These are phyloP conservation scores for Drosophila erecta DNA, from an alignment of 1,140 invertebrate genomes.

Conservation along the genomic window DNA sequence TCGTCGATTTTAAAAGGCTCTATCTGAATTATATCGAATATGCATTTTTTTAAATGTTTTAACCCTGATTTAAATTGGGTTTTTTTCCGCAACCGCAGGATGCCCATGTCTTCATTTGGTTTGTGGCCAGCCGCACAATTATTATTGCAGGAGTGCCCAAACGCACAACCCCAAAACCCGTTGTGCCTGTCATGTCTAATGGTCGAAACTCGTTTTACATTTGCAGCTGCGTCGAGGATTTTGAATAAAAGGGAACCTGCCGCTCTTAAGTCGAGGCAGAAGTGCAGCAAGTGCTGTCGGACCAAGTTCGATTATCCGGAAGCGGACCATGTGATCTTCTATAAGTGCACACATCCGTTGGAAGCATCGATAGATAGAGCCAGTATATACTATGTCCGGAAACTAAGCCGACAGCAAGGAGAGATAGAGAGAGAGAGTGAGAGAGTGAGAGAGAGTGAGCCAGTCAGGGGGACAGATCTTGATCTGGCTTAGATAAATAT, in stretches of 20 bases:
- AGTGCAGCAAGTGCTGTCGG: conserved; percentile 8
- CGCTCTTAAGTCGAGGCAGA: conserved; percentile 3
- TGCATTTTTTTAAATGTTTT: no score
- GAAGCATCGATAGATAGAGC: not conserved
- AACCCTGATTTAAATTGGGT: no score
- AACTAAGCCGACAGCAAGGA: not conserved
- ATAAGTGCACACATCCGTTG: conserved; percentile 17
- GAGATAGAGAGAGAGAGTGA: not conserved
- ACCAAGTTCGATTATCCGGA: conserved; percentile 16
- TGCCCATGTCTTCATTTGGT: conserved; percentile 11
- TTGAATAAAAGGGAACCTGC: conserved; percentile 19
- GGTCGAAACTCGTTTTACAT: conserved; percentile 23
- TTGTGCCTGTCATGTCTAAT: conserved; percentile 31
- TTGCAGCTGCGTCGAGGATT: conserved; percentile 24
- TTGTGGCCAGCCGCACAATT: conserved; percentile 27
- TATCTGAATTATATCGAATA: no score
- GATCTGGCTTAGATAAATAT: conserved; percentile 31
- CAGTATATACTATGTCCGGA: conserved; percentile 17
- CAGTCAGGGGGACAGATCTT: conserved; percentile 7
- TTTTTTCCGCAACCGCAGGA: not conserved
- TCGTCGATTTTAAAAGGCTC: no score
- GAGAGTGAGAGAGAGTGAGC: not conserved
- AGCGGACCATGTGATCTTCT: conserved; percentile 38
- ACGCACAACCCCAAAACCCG: conserved; percentile 1
- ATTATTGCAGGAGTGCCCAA: conserved; percentile 19